phyloP scores from a whole-genome alignment of 2,888 invertebrate species.

The Myopa tessellatipennis region DNA sequence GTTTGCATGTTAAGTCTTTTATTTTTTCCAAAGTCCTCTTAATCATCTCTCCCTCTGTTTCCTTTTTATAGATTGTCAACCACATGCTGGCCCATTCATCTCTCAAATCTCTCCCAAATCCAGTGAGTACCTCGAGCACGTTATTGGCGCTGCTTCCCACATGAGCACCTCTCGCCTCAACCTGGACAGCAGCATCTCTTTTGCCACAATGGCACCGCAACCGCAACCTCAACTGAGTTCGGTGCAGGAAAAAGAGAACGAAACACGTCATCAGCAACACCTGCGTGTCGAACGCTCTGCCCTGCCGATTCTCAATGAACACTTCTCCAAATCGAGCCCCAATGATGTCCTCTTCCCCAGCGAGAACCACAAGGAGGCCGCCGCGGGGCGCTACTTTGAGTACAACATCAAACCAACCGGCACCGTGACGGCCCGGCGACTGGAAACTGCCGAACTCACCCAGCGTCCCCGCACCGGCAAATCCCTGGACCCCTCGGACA shows the following conservation, averaged over 20 bases:
- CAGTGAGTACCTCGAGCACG: slow-evolving; percentile 45
- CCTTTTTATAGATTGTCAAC: slow-evolving; percentile 53
- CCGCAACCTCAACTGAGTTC: slow-evolving; percentile 36
- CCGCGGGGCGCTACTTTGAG: slow-evolving; percentile 64
- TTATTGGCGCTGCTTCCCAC: slow-evolving; percentile 47
- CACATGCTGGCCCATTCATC: slow-evolving; percentile 67
- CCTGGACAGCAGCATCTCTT: slow-evolving; percentile 57
- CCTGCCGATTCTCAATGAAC: slow-evolving; percentile 72
- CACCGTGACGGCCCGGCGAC: slow-evolving; percentile 46
- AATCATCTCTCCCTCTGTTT: too few species aligned
- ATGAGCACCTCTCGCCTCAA: slow-evolving; percentile 56
- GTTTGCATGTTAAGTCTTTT: too few species aligned
- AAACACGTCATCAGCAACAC: slow-evolving; percentile 56
- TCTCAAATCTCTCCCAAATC: slow-evolving; percentile 80
- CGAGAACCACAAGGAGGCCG: slow-evolving; percentile 50
- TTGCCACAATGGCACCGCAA: slow-evolving; percentile 33
- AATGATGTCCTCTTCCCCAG: slow-evolving; percentile 60
- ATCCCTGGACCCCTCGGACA: slow-evolving; percentile 48
- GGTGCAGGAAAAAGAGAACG: slow-evolving; percentile 59
- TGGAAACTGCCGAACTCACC: slow-evolving; percentile 58
- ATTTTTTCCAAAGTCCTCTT: too few species aligned
- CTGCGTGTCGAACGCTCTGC: slow-evolving; percentile 71
- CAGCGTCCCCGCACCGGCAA: slow-evolving; percentile 61
- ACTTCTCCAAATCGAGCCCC: slow-evolving; percentile 64
- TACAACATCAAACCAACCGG: slow-evolving; percentile 67